phyloP scores from a whole-genome alignment of 2,888 invertebrate species.

The Heliconius ethilla region DNA sequence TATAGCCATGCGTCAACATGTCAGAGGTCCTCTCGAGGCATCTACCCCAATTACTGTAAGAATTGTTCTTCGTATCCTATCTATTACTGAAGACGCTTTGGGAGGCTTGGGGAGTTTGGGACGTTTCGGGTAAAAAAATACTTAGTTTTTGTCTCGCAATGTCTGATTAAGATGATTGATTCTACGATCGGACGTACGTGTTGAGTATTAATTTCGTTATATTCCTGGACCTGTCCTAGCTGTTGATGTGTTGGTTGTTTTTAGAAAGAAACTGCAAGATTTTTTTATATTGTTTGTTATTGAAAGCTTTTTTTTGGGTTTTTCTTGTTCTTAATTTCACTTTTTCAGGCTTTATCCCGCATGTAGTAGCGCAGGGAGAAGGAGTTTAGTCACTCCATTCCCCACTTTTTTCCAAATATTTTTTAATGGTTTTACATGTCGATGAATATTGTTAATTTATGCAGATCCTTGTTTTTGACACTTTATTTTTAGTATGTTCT shows the following conservation, averaged over 20 bases:
- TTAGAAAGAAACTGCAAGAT: neutral
- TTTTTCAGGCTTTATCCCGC: no score
- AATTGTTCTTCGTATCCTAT: slow-evolving; percentile 73
- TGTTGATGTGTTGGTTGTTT: neutral
- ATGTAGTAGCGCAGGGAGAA: no score
- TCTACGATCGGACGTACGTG: slow-evolving; percentile 40
- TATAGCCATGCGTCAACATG: slow-evolving; percentile 75
- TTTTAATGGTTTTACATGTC: no score
- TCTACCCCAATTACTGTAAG: slow-evolving; percentile 73
- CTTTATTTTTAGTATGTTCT: no score
- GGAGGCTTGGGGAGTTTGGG: slow-evolving; percentile 64
- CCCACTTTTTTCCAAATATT: no score
- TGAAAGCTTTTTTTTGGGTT: neutral
- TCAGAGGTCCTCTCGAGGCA: slow-evolving; percentile 65
- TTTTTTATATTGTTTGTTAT: neutral
- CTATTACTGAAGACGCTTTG: slow-evolving; percentile 62
- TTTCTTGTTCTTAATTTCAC: neutral
- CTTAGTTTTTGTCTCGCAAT: slow-evolving; percentile 50
- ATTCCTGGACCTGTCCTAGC: neutral
- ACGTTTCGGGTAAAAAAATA: slow-evolving; percentile 62
- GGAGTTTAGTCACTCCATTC: no score
- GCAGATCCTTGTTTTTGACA: no score
- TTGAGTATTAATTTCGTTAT: slow-evolving; percentile 33
- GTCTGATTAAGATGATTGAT: slow-evolving; percentile 69
- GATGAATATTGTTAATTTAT: no score